Base-by-base conservation (phyloP, 2,113 vertebrate species). In the Austrofundulus limnaeus region DNA sequence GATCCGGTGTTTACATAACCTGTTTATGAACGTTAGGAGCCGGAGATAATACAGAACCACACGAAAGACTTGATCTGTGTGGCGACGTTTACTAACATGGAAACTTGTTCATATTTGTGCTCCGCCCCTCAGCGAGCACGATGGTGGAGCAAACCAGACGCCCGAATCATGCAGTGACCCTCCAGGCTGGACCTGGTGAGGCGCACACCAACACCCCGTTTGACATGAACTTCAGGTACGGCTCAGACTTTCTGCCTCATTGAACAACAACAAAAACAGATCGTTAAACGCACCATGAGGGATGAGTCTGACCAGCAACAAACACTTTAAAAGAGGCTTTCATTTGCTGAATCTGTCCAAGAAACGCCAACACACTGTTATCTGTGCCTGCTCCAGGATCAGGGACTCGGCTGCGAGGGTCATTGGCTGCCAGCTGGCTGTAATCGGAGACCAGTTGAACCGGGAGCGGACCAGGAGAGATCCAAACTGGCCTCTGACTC, bases 401-500 rank as follows among this genome's bases (percentile, higher is more conserved):
- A 55, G 20, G 12, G 58, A 70, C 85, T 92, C 93, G 37, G 90
- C 85, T 31, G 72, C 83, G 0, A 77, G 45, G 63, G 81, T 66
- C 39, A 62, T 96, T 56, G 95, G 94, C 55, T 91, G 20, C 5
- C 94, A 93, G 78, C 88, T 97, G 87, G 95, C 95, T 41, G 64
- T 77, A 16, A 95, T 96, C 0, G 96, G 95, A 13, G 96, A 98
- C 13, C 91, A 95, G 55, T 72, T 94, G 77, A 87, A 94, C 46
- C 57, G 21, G 41, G 83, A 84, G 31, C 78, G 81, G 88, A 46
- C 74, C 8, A 41, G 68, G 24, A 67, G 71, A 54, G 67, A 43
- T n/a, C 72, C 37, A 0, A 55, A 78, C 66, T 31, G 66, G 61
- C 74, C 63, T 25, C 82, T 72, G 1, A 41, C 31, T 28, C 75